phyloP scores from a whole-genome alignment of 2,797 vertebrate genomes.

The Nannoperca obscura region DNA sequence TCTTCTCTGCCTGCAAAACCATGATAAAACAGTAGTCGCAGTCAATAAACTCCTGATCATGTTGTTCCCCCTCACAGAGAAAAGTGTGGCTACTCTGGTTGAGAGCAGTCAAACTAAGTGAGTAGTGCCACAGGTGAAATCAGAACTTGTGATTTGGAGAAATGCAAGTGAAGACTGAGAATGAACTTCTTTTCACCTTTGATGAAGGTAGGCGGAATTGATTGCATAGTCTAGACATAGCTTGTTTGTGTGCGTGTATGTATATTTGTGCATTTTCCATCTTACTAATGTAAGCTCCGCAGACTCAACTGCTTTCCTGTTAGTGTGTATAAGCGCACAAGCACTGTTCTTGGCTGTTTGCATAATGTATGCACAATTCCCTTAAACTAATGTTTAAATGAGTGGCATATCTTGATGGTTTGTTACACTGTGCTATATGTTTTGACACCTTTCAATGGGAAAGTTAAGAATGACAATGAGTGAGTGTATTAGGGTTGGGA shows the following conservation, averaged over 20 bases:
- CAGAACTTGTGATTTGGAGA: conserved; percentile 28
- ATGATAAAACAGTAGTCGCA: conserved; percentile 60
- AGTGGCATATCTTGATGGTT: background rate
- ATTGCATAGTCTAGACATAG: background rate
- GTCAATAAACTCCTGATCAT: conserved; percentile 49
- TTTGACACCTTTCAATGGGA: background rate
- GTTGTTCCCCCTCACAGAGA: conserved; percentile 32
- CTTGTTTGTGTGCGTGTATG: background rate
- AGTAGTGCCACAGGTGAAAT: conserved; percentile 35
- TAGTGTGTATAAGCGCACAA: background rate
- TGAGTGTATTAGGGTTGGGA: background rate
- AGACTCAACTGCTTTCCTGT: background rate
- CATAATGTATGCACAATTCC: too few relatives aligned
- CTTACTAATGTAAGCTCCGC: background rate
- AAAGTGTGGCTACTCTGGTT: conserved; percentile 25
- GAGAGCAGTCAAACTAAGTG: conserved; percentile 28
- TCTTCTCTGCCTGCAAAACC: conserved; percentile 93
- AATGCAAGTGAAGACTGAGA: conserved; percentile 3
- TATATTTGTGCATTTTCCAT: conserved; percentile 1
- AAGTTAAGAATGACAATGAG: background rate
- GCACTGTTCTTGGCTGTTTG: background rate
- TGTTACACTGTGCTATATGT: background rate
- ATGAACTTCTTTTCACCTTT: conserved; percentile 23
- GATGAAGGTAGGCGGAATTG: background rate
- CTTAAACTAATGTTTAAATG: background rate